phyloP scores from a whole-genome alignment of 92 coral and sea anemone genomes.

The Porites rus region DNA sequence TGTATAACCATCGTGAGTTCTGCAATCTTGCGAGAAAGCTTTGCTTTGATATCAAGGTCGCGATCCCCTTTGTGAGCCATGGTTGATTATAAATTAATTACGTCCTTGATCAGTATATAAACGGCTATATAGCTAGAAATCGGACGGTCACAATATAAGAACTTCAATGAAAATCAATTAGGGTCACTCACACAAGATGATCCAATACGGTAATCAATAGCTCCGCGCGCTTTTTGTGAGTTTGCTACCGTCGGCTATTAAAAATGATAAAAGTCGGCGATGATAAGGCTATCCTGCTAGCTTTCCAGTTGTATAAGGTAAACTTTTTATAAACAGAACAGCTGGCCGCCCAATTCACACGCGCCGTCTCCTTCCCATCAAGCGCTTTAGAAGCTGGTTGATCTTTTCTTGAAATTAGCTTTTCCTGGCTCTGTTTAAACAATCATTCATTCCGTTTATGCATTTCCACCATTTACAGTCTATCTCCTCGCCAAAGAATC shows the following conservation, averaged over 20 bases:
- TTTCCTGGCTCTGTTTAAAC: background rate
- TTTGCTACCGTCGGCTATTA: background rate
- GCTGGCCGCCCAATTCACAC: conserved; percentile 1
- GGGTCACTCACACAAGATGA: too few species aligned
- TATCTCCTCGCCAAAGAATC: conserved; percentile 7
- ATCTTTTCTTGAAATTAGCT: background rate
- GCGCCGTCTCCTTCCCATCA: background rate
- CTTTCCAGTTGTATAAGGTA: background rate
- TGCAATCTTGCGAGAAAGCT: conserved; percentile 94
- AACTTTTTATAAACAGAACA: background rate
- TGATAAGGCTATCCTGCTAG: background rate
- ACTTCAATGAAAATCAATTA: background rate
- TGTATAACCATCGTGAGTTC: conserved; percentile 96
- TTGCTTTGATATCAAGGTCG: conserved; percentile 76
- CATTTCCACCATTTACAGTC: conserved; percentile 8
- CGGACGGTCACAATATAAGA: background rate
- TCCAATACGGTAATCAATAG: too few species aligned
- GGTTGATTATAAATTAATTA: background rate
- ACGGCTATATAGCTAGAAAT: background rate
- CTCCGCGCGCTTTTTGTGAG: too few species aligned
- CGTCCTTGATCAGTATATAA: background rate
- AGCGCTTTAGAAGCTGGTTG: background rate
- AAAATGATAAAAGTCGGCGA: background rate
- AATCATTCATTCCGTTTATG: conserved; percentile 3
- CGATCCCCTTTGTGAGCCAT: conserved; percentile 70